Evolutionary conservation across 2,797 vertebrate species (phyloP), one percentile per base, ranked within the genome.

Genomic region (Chaenodraco wilsoni): DNA sequence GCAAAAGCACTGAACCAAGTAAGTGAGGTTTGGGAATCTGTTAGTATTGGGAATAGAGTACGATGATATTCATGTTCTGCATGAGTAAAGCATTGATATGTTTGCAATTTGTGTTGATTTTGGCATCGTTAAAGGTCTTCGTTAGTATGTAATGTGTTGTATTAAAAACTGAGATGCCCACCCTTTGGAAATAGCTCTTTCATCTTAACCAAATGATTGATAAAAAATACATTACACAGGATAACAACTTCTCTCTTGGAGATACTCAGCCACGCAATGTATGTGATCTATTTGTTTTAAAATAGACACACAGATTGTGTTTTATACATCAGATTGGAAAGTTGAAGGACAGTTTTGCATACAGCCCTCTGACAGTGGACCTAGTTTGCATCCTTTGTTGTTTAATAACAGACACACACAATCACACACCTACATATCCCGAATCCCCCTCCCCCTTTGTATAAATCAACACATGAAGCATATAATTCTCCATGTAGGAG

Each of bases 401-500:
- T 80, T 69, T 76, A 83, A 87, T 87, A 81, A 77, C 78, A 82
- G 65, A 84, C 77, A 86, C 76, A 77, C 73, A 83, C 71, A 87
- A 83, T 86, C 62, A 84, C 87, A 87, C 87, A 79, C 68, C 76
- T 71, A 70, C 81, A 83, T 71, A 79, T 79, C 76, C 73, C 23
- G 33, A 61, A 58, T 9, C 50, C 60, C 79, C 78, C 63, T 57
- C 85, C 83, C 81, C 74, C 79, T 81, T 81, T 83, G 91, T 92
- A 90, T 92, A 89, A 92, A 93, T 93, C 83, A 87, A 81, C 85
- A 85, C 85, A 87, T 79, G 85, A 90, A 91, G 84, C 93, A 93
- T 93, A 92, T 93, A 90, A 95, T 94, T 94, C 91, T 92, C 88
- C 81, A 86, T 88, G 88, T 92, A 91, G 92, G 89, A 86, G 84